A percentile compares a stretch with the other conserved stretches of the same genome.
These are phyloP conservation scores for Eupithecia exiguata DNA, from an alignment of 2,888 invertebrate species.

Conservation along the genomic window DNA sequence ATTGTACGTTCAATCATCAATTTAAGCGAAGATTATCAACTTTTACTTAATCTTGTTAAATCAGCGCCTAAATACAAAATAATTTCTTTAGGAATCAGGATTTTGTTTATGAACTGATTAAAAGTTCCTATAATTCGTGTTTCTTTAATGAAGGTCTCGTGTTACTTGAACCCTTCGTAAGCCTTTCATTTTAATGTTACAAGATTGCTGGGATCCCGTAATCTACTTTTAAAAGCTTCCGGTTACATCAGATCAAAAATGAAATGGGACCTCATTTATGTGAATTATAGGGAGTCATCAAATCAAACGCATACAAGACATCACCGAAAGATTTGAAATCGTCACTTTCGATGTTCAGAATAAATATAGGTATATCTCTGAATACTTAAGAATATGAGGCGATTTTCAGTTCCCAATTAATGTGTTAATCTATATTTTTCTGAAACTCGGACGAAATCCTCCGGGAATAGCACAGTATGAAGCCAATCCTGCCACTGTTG, in stretches of 20 bases:
- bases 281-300: background rate
- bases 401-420: slow-evolving; percentile 15
- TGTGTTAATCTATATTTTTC: slow-evolving; percentile 30
- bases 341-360: background rate
- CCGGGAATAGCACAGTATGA: slow-evolving; percentile 44
- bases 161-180: slow-evolving; percentile 54
- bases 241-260: slow-evolving; percentile 17
- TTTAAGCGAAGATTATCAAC: background rate
- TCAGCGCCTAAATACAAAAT: slow-evolving; percentile 29
- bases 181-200: slow-evolving; percentile 45
- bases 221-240: slow-evolving; percentile 27
- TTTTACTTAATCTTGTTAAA: slow-evolving; percentile 22
- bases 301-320: background rate
- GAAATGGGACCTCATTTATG: background rate
- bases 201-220: slow-evolving; percentile 43
- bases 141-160: slow-evolving; percentile 53
- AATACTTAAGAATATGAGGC: background rate
- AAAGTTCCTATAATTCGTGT: slow-evolving; percentile 52
- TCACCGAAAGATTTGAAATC: background rate
- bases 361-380: background rate
- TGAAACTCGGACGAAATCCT: slow-evolving; percentile 29
- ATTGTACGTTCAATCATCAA: background rate
- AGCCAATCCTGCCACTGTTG: slow-evolving; percentile 64
- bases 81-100: slow-evolving; percentile 39
- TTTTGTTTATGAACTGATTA: slow-evolving; percentile 40